Evolutionary conservation across 2,888 invertebrate genomes (phyloP).

Genomic region (Caenorhabditis doughertyi): DNA sequence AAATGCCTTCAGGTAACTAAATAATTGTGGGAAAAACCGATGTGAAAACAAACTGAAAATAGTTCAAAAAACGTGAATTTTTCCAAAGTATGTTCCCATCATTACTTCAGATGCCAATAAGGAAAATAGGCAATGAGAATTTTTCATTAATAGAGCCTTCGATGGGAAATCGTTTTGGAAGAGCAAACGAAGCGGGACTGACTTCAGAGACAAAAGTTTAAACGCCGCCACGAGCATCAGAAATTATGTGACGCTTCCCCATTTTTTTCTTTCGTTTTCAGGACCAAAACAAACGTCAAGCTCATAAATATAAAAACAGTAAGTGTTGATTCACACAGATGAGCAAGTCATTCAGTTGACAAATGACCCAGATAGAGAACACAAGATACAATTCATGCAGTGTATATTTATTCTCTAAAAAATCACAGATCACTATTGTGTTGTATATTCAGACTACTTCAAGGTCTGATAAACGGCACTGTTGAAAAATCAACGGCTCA

Average conservation of each 20-base stretch:
- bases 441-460: neutral
- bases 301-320: conserved; percentile 54
- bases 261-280: conserved; percentile 19
- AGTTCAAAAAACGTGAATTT: neutral
- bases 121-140: conserved; percentile 10
- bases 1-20: too few relatives aligned
- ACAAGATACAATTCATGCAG: too few relatives aligned
- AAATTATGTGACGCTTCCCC: conserved; percentile 44
- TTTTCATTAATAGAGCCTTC: conserved; percentile 20
- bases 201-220: conserved; percentile 41
- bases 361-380: neutral
- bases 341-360: conserved; percentile 32
- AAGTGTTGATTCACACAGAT: conserved; percentile 35
- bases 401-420: neutral
- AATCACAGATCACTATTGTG: conserved; percentile 6
- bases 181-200: neutral
- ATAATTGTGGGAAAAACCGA: neutral
- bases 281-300: conserved; percentile 44
- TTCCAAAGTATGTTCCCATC: neutral
- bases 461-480: too few relatives aligned
- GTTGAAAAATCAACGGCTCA: too few relatives aligned
- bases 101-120: neutral
- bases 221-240: conserved; percentile 39
- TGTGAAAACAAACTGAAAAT: neutral
- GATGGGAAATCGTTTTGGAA: conserved; percentile 21